Evolutionary conservation across 1,140 invertebrate genomes (phyloP).

Genomic region (Heterodera carotae): DNA sequence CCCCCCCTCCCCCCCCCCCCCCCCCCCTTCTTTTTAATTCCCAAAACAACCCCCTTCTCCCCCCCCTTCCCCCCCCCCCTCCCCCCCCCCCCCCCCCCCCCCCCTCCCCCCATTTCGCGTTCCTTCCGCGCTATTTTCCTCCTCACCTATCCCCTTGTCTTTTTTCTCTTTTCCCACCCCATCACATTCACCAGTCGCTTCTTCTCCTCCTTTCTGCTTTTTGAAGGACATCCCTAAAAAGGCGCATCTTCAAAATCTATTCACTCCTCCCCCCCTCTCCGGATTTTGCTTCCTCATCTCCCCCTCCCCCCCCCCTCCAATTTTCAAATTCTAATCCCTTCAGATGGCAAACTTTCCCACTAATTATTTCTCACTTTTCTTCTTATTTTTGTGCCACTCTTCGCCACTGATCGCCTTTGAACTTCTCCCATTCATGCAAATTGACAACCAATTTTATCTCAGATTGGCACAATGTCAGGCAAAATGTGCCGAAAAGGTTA

Average conservation of each 20-base stretch:
- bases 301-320: background rate
- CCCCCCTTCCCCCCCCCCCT: background rate
- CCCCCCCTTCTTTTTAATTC: no score
- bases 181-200: no score
- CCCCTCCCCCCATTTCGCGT: background rate
- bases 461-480: constrained; percentile 52
- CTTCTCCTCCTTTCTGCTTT: no score
- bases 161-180: no score
- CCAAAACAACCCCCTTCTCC: no score
- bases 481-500: constrained; percentile 50
- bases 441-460: constrained; percentile 45
- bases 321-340: background rate
- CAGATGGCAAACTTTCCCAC: constrained; percentile 9
- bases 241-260: no score
- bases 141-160: background rate
- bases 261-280: no score
- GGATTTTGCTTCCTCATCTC: background rate
- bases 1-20: no score
- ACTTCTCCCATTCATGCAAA: constrained; percentile 51
- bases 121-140: constrained; percentile 10
- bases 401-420: constrained; percentile 33
- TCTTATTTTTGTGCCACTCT: background rate
- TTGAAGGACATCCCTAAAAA: no score
- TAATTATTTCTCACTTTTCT: constrained; percentile 6
- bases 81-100: background rate